phyloP scores from a whole-genome alignment of 1,140 invertebrate genomes.

The Scaptomyza montana region DNA sequence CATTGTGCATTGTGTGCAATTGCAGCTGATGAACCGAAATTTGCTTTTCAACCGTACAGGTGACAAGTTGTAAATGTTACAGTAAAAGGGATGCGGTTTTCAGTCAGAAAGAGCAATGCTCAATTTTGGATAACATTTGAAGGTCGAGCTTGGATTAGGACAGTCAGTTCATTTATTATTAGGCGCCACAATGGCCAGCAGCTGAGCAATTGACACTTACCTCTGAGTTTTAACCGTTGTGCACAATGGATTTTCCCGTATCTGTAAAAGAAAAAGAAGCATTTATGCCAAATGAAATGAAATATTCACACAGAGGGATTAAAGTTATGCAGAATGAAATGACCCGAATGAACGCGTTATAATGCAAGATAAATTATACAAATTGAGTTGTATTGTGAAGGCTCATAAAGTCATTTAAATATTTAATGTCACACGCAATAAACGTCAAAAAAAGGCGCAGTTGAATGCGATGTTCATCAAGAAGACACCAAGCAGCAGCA shows the following conservation, averaged over 20 bases:
- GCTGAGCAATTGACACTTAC: too few species aligned
- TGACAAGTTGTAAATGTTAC: not conserved
- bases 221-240: too few species aligned
- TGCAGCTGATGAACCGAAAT: conserved; percentile 12
- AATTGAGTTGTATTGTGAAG: conserved; percentile 36
- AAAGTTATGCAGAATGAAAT: conserved; percentile 1
- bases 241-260: too few species aligned
- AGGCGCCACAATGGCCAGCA: too few species aligned
- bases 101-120: not conserved
- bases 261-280: too few species aligned
- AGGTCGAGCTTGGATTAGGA: too few species aligned
- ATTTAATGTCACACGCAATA: conserved; percentile 35
- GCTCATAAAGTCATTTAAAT: conserved; percentile 39
- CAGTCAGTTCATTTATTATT: too few species aligned
- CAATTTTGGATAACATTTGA: not conserved
- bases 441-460: conserved; percentile 19
- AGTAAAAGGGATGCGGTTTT: not conserved
- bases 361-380: conserved; percentile 31
- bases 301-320: not conserved
- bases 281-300: not conserved
- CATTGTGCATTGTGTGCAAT: conserved; percentile 6
- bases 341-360: conserved; percentile 16
- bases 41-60: conserved; percentile 6
- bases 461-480: conserved; percentile 24
- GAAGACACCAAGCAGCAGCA: conserved; percentile 20